Base-by-base conservation (phyloP, 2,113 vertebrate species). In the Diphyllodes magnificus region DNA sequence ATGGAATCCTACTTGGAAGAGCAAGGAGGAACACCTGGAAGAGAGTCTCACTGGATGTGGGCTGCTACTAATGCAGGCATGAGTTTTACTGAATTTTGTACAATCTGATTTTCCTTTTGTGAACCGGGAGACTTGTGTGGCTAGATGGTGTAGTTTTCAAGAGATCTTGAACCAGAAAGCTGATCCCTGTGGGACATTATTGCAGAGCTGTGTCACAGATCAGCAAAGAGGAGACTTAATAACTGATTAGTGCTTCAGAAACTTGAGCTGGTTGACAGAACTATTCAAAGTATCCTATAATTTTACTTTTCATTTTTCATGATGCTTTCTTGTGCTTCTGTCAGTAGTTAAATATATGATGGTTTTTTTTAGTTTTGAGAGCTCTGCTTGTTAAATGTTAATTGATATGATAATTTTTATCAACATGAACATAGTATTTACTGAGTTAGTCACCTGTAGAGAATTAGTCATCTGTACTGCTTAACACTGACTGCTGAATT, bases 301-400 rank as follows among this genome's bases (percentile, higher is more conserved):
- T 93, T 94, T 80, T 56, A 51, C 56, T 57, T 85, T 27, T 47
- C 17, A 33, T 57, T 85, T 95, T 92, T 91, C 54, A 37, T 81
- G 7, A 30, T 76, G 13, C 64, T 93, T 85, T 53, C 63, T 83
- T 77, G 20, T 89, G 27, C 47, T 80, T 92, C 64, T 89, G 28
- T 31, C 57, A 65, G 25, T 68, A 84, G 64, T 45, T 83, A 47
- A 90, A 25, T 91, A 64, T 91, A 65, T 76, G 69, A 83, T 82
- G 9, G 27, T 37, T 25, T 70, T 86, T 66, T 75, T 54, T 64
- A 28, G 10, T 93, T 95, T 69, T 92, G 81, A 96, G 54, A 93
- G 45, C 35, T 93, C 73, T 89, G 65, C 54, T 91, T 94, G 73
- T 95, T 95, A 94, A 94, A 91, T 89, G 71, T 91, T 95, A 91